Evolutionary conservation across 2,888 invertebrate species (phyloP).

Genomic region (Netelia melanura): DNA sequence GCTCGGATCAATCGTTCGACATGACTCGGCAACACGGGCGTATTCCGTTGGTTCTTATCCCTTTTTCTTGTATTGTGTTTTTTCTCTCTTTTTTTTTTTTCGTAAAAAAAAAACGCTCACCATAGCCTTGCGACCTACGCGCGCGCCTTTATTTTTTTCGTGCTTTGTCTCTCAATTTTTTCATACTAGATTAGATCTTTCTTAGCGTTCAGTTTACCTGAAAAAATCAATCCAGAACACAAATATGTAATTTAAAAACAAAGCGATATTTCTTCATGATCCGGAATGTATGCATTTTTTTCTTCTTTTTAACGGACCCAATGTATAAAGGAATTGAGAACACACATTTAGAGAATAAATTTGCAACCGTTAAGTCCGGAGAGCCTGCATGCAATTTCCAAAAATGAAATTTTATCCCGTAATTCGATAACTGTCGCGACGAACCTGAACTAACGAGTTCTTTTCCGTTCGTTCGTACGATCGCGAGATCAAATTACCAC

Average conservation of each 20-base stretch:
- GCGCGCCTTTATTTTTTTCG: constrained; percentile 52
- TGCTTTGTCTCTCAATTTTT: constrained; percentile 64
- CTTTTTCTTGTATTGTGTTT: constrained; percentile 57
- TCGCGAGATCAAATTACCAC: constrained; percentile 59
- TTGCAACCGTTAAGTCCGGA: constrained; percentile 24
- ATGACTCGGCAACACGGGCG: constrained; percentile 61
- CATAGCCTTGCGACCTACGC: constrained; percentile 56
- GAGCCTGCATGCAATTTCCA: constrained; percentile 49
- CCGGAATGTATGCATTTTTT: not conserved
- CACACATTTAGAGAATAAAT: constrained; percentile 26
- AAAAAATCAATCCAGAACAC: constrained; percentile 80
- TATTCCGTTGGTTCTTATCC: constrained; percentile 65
- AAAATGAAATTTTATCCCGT: not conserved
- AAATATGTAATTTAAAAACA: constrained; percentile 59
- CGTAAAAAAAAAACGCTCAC: constrained; percentile 38
- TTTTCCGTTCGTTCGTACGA: not conserved
- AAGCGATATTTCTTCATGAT: constrained; percentile 24
- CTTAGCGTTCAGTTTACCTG: constrained; percentile 82
- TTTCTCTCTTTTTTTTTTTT: constrained; percentile 54
- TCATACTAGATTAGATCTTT: constrained; percentile 76
- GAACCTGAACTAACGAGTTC: constrained; percentile 7
- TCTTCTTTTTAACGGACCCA: constrained; percentile 22
- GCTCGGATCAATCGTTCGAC: constrained; percentile 61
- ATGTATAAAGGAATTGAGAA: constrained; percentile 6
- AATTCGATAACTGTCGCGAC: not conserved